Conservation (phyloP, 37 sponge, comb jelly and placozoan species). For the Amphimedon queenslandica region DNA sequence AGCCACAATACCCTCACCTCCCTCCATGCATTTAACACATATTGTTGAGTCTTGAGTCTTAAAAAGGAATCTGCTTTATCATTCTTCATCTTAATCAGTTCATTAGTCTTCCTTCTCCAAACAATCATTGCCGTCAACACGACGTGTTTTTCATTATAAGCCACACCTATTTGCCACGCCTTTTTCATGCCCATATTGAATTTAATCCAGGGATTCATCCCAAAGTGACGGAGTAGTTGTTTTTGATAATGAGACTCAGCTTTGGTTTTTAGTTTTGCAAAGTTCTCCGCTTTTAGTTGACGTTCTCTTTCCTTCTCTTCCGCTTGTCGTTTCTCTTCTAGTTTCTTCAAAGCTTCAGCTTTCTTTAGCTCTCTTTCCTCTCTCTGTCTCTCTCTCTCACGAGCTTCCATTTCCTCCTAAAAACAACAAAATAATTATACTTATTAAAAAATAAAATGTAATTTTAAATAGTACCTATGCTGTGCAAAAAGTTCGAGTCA, state of each 20-base stretch:
- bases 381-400: constrained; percentile 39
- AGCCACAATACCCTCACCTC: constrained; percentile 25
- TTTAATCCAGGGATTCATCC: constrained; percentile 41
- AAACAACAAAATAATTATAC: neutral
- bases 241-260: constrained; percentile 29
- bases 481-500: no score
- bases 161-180: constrained; percentile 12
- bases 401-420: constrained; percentile 8
- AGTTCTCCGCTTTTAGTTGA: constrained; percentile 9
- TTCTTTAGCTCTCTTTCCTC: constrained; percentile 38
- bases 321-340: constrained; percentile 55
- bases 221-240: constrained; percentile 7
- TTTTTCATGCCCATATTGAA: constrained; percentile 13
- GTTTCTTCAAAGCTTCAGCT: constrained; percentile 19
- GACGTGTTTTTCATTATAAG: neutral
- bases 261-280: constrained; percentile 3
- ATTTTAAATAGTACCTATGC: neutral
- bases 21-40: constrained; percentile 24
- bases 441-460: neutral
- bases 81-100: constrained; percentile 11
- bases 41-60: neutral
- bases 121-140: neutral
- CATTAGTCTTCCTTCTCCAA: neutral
- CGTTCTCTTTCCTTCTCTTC: constrained; percentile 53
- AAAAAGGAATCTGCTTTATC: constrained; percentile 14